A percentile compares a stretch with the other conserved stretches of the same genome.
Evolutionary conservation across 2,888 invertebrate genomes (phyloP).

Genomic region (Strigamia transsilvanica): DNA sequence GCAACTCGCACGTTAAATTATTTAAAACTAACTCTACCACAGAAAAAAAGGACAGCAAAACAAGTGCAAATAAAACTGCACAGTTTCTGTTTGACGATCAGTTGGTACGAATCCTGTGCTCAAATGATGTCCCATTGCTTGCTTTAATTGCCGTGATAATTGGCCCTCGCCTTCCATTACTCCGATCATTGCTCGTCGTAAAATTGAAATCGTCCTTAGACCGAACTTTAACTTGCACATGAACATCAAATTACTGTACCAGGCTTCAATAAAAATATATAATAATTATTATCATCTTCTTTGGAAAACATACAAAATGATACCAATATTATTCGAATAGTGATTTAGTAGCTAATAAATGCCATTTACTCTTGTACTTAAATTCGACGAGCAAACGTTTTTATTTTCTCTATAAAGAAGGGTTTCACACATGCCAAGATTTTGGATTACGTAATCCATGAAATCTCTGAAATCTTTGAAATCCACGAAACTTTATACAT

Average conservation of each 20-base stretch:
- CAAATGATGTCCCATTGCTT: conserved; percentile 40
- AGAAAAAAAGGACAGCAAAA: conserved; percentile 6
- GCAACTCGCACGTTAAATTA: conserved; percentile 18
- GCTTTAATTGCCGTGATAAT: conserved; percentile 47
- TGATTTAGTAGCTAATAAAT: no score
- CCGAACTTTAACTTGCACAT: conserved; percentile 1
- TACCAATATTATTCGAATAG: no score
- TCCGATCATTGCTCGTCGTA: conserved; percentile 37
- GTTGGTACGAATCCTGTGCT: conserved; percentile 30
- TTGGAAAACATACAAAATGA: no score
- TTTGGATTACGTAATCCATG: no score
- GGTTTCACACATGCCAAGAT: no score
- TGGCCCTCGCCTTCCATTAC: conserved; percentile 42
- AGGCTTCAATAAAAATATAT: no score
- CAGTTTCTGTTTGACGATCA: background rate
- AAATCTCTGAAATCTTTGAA: no score
- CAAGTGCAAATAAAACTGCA: conserved; percentile 20
- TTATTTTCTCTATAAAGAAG: no score
- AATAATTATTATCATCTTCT: no score
- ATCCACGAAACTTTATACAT: no score
- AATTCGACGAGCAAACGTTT: no score
- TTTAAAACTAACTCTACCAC: conserved; percentile 14
- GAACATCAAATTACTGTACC: background rate
- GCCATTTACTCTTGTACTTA: no score
- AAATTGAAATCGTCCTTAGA: conserved; percentile 25